Evolutionary conservation across 2,797 vertebrate genomes (phyloP).

Genomic region (Fistularia commersonii): DNA sequence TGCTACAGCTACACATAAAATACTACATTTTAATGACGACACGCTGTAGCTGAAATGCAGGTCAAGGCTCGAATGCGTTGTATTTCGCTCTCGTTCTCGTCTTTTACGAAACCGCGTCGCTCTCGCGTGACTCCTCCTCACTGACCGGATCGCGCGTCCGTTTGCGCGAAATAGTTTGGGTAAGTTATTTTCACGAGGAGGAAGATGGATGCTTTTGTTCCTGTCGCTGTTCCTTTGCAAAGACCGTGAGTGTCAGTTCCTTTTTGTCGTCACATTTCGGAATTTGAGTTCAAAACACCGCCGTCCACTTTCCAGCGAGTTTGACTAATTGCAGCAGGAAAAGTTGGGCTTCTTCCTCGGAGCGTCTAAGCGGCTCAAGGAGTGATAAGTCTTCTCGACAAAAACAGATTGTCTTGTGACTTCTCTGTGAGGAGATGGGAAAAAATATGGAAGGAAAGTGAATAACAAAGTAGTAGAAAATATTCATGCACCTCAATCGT

Average conservation of each 20-base stretch:
- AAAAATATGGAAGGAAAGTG: not conserved
- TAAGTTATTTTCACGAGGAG: no score
- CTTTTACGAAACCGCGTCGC: no score
- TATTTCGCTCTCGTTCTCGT: no score
- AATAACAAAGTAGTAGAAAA: not conserved
- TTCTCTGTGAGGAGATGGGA: conserved; percentile 70
- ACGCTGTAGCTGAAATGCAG: conserved; percentile 10
- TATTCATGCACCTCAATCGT: not conserved
- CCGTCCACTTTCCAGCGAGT: conserved; percentile 30
- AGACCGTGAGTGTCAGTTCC: no score
- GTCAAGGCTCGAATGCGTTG: not conserved
- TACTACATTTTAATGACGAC: no score
- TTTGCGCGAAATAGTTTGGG: no score
- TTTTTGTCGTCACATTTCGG: not conserved
- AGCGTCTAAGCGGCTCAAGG: conserved; percentile 77
- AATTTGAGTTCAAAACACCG: not conserved
- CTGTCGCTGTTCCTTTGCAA: conserved; percentile 3
- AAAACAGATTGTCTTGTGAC: conserved; percentile 79
- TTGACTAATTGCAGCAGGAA: conserved; percentile 83
- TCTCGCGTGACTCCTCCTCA: no score
- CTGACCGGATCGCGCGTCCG: no score
- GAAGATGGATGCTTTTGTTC: no score
- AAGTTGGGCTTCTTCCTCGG: conserved; percentile 75
- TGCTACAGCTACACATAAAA: no score
- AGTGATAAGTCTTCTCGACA: conserved; percentile 67